A percentile compares a stretch with the other conserved stretches of the same genome.
phyloP scores from a whole-genome alignment of 35 echinoderm and acorn worm genomes.

The Apostichopus japonicus region DNA sequence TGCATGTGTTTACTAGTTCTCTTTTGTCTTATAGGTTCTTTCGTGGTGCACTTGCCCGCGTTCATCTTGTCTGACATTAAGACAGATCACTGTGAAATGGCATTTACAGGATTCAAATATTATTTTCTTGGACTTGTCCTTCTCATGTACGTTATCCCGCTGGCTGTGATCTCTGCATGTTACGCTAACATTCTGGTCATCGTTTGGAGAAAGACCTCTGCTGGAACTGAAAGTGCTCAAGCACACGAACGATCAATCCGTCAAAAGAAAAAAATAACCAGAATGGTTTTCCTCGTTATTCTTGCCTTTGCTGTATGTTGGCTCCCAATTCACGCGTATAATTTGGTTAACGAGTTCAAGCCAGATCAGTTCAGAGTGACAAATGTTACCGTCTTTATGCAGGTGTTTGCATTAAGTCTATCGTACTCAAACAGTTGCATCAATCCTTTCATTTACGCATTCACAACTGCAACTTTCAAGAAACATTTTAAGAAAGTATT shows the following conservation, averaged over 20 bases:
- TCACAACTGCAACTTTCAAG: constrained; percentile 86
- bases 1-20: constrained; percentile 1
- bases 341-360: constrained; percentile 27
- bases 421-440: constrained; percentile 89
- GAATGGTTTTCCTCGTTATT: constrained; percentile 96
- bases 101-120: constrained; percentile 46
- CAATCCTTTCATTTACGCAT: constrained; percentile 98
- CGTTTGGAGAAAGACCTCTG: constrained; percentile 90
- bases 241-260: constrained; percentile 92
- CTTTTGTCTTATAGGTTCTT: constrained; percentile 73
- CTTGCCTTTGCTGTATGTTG: constrained; percentile 86
- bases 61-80: constrained; percentile 64
- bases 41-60: constrained; percentile 76
- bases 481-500: constrained; percentile 95
- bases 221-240: constrained; percentile 89
- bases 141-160: constrained; percentile 85
- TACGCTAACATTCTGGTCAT: constrained; percentile 91
- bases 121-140: constrained; percentile 74
- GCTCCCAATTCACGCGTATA: constrained; percentile 78
- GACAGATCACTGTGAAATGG: constrained; percentile 21
- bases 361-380: neutral
- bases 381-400: neutral
- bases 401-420: constrained; percentile 78
- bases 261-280: constrained; percentile 95
- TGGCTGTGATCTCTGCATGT: constrained; percentile 76